These are phyloP conservation scores for Prosopocoilus inquinatus DNA, from an alignment of 2,888 invertebrate species.

Conservation along the genomic window DNA sequence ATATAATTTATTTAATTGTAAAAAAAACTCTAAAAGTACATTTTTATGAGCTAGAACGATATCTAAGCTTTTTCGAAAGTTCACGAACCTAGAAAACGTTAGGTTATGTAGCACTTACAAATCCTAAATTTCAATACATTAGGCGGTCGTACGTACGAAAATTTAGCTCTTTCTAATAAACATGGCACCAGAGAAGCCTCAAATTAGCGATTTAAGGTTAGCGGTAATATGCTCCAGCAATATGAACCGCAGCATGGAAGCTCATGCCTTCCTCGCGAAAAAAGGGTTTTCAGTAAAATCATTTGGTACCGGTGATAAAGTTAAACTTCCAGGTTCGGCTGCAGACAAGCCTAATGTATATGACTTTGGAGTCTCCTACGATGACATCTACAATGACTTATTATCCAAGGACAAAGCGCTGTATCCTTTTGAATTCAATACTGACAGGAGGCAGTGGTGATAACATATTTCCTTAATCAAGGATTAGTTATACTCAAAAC, in stretches of 20 bases:
- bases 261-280: slow-evolving; percentile 95
- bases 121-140: too few relatives aligned
- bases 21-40: too few relatives aligned
- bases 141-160: too few relatives aligned
- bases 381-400: slow-evolving; percentile 93
- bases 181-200: slow-evolving; percentile 18
- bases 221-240: slow-evolving; percentile 99
- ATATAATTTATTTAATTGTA: too few relatives aligned
- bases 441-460: slow-evolving; percentile 4
- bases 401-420: slow-evolving; percentile 85
- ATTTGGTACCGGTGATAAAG: slow-evolving; percentile 91
- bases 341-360: slow-evolving; percentile 95
- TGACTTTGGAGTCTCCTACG: slow-evolving; percentile 94
- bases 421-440: slow-evolving; percentile 58
- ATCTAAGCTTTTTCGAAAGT: too few relatives aligned
- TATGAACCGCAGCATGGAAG: slow-evolving; percentile 99
- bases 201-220: slow-evolving; percentile 62
- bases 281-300: slow-evolving; percentile 95
- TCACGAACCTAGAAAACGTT: too few relatives aligned
- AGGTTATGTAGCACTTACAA: too few relatives aligned
- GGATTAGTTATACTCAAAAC: slow-evolving; percentile 87
- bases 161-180: too few relatives aligned
- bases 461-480: slow-evolving; percentile 35
- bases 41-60: too few relatives aligned
- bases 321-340: slow-evolving; percentile 93